These are phyloP conservation scores for Meghimatium bilineatum DNA, from an alignment of 2,888 invertebrate species.

Conservation along the genomic window DNA sequence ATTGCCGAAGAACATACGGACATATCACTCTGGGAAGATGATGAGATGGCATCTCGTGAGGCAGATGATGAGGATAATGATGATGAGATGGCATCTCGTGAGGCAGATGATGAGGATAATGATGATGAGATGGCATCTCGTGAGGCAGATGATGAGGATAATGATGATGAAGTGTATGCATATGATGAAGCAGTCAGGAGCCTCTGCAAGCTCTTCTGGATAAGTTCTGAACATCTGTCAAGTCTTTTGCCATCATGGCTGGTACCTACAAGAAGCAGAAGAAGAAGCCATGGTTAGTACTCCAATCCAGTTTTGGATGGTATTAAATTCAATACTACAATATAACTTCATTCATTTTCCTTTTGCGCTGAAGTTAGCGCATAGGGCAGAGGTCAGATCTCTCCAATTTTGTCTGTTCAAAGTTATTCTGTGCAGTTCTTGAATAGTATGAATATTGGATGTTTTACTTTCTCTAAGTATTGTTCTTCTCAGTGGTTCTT, in stretches of 20 bases:
- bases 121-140: neutral
- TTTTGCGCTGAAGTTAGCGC: too few species aligned
- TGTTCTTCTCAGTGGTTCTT: too few species aligned
- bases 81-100: neutral
- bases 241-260: conserved; percentile 59
- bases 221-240: conserved; percentile 63
- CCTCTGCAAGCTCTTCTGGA: conserved; percentile 59
- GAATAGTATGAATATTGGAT: too few species aligned
- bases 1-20: neutral
- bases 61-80: neutral
- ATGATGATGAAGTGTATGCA: conserved; percentile 3
- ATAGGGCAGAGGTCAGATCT: too few species aligned
- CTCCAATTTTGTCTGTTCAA: too few species aligned
- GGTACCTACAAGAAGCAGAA: conserved; percentile 52
- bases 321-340: too few species aligned
- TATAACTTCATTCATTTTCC: too few species aligned
- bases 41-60: neutral
- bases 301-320: too few species aligned
- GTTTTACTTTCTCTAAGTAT: too few species aligned
- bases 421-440: too few species aligned
- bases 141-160: neutral
- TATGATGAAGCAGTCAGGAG: conserved; percentile 48
- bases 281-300: too few species aligned
- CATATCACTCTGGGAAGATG: neutral
- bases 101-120: neutral